Percentiles rank a stretch among this genome's conserved stretches.
These are phyloP conservation scores for Brachyrhaphis roseni DNA, from an alignment of 2,797 vertebrate genomes.

Conservation along the genomic window DNA sequence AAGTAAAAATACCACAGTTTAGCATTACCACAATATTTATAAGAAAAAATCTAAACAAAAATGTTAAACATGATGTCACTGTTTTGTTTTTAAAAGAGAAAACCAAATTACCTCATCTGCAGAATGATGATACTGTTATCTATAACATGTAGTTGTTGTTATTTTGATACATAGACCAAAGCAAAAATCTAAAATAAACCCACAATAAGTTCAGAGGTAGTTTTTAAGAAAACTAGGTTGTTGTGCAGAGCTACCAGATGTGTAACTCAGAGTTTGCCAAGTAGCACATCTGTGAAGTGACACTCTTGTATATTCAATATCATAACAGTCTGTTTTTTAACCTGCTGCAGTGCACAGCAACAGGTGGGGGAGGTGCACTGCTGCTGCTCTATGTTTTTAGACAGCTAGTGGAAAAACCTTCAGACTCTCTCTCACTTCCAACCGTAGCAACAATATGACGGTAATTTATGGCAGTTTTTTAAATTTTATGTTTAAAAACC, in stretches of 20 bases:
- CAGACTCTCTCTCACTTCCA: not conserved
- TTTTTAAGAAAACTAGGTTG: not conserved
- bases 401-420: not conserved
- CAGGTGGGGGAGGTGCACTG: not conserved
- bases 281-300: not conserved
- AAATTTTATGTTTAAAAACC: not conserved
- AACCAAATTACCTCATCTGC: not conserved
- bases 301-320: not conserved
- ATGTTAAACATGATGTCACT: not conserved
- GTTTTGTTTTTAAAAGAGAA: not conserved
- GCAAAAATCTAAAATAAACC: not conserved
- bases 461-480: not conserved
- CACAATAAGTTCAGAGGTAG: not conserved
- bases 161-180: not conserved
- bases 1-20: not conserved
- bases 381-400: not conserved
- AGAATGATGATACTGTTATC: not conserved
- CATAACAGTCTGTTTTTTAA: not conserved
- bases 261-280: not conserved
- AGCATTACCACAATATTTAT: not conserved
- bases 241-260: not conserved
- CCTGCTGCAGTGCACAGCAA: not conserved
- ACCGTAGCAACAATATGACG: not conserved
- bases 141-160: not conserved
- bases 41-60: not conserved